Base-by-base conservation (phyloP, 2,888 invertebrate species). In the Mimumesa dahlbomi region DNA sequence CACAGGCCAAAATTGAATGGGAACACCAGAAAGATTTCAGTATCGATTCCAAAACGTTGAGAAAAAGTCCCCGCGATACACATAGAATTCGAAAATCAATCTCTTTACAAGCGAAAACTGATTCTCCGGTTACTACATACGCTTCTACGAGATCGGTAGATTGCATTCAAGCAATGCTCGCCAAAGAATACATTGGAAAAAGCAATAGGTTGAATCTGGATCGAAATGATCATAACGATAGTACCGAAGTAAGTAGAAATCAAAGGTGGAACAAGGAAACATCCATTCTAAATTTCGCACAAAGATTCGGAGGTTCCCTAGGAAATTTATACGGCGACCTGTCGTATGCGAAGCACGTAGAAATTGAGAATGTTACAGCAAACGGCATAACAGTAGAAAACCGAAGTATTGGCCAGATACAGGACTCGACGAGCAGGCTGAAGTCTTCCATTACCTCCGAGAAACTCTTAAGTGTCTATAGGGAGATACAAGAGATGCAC, bases 401-500 rank as follows among this genome's bases (percentile, higher is more conserved):
- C 2, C 22, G 45, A 2, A 50, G 6, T 25, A 54, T 25, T 1
- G 14, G 18, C 11, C 46, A 68, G 6, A n/a, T 52, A 16, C 34
- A 59, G 34, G 31, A 74, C 1, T 22, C 66, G 5, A 29, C 31
- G 5, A 65, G 72, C 43, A 82, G 81, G 83, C 75, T 74, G 86
- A 80, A 82, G 50, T 70, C 83, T 42, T 58, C 66, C 2, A 71
- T 82, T 6, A 83, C 86, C 0, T 83, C 89, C 0, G 86, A 87
- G 6, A 88, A 87, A 71, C 73, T 89, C 25, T 40, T 87, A 19
- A 69, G 74, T 5, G 80, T 88, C 43, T 88, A 89, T 31, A 79
- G 82, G 86, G 77, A 91, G 90, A 85, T 94, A 68, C 93, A 94
- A 79, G 91, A 92, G 31, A 92, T 94, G 71, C 94, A 95, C 82